A percentile compares a stretch with the other conserved stretches of the same genome.
phyloP scores from a whole-genome alignment of 2,797 vertebrate genomes.

The Heliangelus exortis region DNA sequence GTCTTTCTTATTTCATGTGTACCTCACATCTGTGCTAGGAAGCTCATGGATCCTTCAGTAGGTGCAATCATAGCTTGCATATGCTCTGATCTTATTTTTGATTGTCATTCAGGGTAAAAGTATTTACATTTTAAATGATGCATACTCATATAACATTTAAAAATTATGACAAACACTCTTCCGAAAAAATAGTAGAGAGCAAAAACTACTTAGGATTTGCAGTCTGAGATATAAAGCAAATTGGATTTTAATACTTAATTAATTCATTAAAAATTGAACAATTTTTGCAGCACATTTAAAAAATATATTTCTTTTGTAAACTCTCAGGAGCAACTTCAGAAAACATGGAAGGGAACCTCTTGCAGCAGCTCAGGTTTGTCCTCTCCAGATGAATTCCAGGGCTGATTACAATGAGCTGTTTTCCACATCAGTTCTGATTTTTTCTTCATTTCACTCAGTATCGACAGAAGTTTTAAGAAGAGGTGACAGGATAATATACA shows the following conservation, averaged over 20 bases:
- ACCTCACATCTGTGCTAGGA: background rate
- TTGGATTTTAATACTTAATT: slow-evolving; percentile 60
- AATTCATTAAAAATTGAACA: slow-evolving; percentile 36
- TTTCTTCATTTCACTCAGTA: background rate
- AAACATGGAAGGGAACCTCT: background rate
- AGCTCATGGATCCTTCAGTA: background rate
- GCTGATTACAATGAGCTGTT: background rate
- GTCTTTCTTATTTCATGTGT: background rate
- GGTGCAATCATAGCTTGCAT: background rate
- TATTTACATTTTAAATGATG: slow-evolving; percentile 53
- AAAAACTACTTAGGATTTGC: background rate
- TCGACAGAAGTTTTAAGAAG: background rate
- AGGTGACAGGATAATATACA: background rate
- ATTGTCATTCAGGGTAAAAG: slow-evolving; percentile 1
- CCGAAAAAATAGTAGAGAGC: slow-evolving; percentile 9
- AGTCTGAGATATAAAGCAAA: background rate
- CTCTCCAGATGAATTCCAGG: background rate
- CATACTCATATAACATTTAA: slow-evolving; percentile 27
- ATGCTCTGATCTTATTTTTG: background rate
- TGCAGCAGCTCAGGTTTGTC: background rate
- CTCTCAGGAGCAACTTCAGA: background rate
- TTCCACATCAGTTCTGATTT: background rate
- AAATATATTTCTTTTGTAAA: slow-evolving; percentile 21
- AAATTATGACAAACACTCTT: slow-evolving; percentile 23
- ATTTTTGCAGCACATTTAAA: slow-evolving; percentile 2